These are phyloP conservation scores for Chloroceryle inda DNA, from an alignment of 2,797 vertebrate genomes.

Conservation along the genomic window DNA sequence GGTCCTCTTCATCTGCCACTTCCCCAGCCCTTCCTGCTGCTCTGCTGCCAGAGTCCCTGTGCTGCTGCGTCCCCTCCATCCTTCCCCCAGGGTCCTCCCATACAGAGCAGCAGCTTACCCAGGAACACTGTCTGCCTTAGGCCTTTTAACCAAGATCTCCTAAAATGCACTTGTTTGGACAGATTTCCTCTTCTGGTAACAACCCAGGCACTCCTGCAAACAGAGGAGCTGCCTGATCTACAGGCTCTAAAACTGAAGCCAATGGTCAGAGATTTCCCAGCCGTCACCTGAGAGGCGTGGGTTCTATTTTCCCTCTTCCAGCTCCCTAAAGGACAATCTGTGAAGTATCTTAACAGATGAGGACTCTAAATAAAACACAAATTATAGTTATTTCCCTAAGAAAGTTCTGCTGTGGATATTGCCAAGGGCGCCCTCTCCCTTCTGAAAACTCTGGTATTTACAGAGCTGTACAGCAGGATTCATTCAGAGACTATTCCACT, in stretches of 20 bases:
- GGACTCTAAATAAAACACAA: background rate
- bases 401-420: background rate
- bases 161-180: background rate
- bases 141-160: background rate
- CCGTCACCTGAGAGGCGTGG: background rate
- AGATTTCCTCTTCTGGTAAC: background rate
- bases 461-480: background rate
- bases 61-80: background rate
- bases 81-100: background rate
- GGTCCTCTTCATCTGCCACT: background rate
- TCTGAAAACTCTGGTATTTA: background rate
- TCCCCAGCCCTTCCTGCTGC: background rate
- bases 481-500: background rate
- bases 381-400: background rate
- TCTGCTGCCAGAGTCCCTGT: background rate
- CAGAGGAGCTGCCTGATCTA: background rate
- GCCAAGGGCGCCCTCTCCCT: background rate
- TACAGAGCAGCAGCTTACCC: fast-evolving
- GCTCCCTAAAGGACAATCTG: background rate
- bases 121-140: background rate
- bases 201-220: background rate
- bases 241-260: background rate
- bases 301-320: background rate
- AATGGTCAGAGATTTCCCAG: background rate
- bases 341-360: background rate